Conservation (phyloP, 30 jellyfish, hydroid and myxozoan species). For the Chrysaora quinquecirrha region DNA sequence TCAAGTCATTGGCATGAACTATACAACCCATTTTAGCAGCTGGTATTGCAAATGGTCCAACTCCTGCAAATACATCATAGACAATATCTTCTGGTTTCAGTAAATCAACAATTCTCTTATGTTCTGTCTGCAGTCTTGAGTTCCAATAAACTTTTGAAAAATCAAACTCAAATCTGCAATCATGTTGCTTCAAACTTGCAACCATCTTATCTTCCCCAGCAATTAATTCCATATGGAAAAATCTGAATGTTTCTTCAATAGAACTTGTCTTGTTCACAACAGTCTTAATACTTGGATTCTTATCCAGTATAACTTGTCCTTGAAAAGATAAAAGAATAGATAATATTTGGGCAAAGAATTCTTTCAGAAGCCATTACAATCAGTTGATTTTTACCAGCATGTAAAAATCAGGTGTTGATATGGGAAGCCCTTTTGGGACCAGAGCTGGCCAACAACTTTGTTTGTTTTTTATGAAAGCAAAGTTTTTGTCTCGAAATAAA, state of each 20-base stretch:
- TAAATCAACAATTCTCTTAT: constrained; percentile 66
- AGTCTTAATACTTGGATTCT: constrained; percentile 88
- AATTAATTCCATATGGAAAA: constrained; percentile 88
- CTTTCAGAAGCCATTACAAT: no score
- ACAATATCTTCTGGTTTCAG: constrained; percentile 75
- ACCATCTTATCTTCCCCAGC: constrained; percentile 87
- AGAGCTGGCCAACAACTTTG: no score
- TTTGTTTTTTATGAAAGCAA: no score
- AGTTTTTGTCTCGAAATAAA: no score
- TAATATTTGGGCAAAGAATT: no score
- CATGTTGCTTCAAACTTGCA: constrained; percentile 91
- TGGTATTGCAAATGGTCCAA: constrained; percentile 99
- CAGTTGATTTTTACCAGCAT: no score
- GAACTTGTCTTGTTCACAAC: constrained; percentile 91
- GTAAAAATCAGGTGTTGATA: no score
- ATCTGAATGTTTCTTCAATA: constrained; percentile 89
- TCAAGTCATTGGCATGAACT: constrained; percentile 93
- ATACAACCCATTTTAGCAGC: constrained; percentile 86
- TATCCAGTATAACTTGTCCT: constrained; percentile 90
- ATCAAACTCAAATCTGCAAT: constrained; percentile 90
- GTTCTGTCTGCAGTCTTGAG: constrained; percentile 95
- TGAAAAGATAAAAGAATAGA: constrained; percentile 8
- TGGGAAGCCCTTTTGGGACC: no score
- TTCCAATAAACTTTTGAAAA: constrained; percentile 97
- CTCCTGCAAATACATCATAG: constrained; percentile 99